These are phyloP conservation scores for Bujurquina vittata DNA, from an alignment of 2,113 vertebrate species.

Conservation along the genomic window DNA sequence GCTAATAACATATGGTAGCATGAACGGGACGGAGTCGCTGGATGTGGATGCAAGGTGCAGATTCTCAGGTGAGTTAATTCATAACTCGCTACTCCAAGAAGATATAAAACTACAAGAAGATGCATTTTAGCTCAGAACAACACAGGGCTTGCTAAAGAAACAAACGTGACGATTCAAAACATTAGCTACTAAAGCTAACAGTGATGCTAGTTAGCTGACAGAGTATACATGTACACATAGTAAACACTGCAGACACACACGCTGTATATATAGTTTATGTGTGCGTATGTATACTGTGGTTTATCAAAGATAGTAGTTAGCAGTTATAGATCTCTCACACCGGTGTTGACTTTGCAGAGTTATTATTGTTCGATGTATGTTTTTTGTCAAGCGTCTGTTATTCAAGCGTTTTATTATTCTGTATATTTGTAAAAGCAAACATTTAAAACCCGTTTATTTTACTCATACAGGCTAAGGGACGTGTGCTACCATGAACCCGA, in stretches of 20 bases:
- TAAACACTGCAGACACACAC: background rate
- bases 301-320: background rate
- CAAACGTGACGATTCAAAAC: background rate
- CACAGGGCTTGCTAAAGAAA: background rate
- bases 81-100: background rate
- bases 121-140: background rate
- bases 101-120: background rate
- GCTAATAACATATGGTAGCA: conserved; percentile 63
- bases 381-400: background rate
- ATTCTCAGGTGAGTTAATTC: conserved; percentile 2
- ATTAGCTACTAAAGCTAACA: conserved; percentile 1
- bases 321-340: background rate
- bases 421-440: background rate
- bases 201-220: conserved; percentile 6
- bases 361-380: background rate
- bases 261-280: background rate
- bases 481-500: conserved; percentile 39
- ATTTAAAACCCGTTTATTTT: conserved; percentile 5
- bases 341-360: background rate
- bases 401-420: background rate
- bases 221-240: background rate
- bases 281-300: background rate
- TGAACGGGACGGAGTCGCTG: conserved; percentile 8
- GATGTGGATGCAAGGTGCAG: conserved; percentile 4
- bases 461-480: conserved; percentile 19